These are phyloP conservation scores for Chelon labrosus DNA, from an alignment of 2,797 vertebrate species.

Conservation along the genomic window DNA sequence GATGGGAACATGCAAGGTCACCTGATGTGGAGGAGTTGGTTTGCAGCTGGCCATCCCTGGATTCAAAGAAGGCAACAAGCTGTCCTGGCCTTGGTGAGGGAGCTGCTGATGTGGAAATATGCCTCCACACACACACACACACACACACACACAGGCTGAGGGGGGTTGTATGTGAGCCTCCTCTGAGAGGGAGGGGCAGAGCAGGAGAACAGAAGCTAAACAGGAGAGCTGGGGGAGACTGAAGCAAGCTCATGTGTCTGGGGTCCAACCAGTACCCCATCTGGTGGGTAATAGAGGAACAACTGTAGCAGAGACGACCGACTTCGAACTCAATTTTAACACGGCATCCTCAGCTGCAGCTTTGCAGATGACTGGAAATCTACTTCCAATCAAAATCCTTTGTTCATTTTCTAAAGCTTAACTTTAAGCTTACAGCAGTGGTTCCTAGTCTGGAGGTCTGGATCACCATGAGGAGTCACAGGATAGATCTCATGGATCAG, in stretches of 20 bases:
- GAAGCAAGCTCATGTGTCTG: constrained; percentile 20
- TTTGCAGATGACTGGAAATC: not conserved
- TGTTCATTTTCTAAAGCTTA: constrained; percentile 17
- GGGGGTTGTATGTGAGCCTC: constrained; percentile 25
- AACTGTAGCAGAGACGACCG: constrained; percentile 20
- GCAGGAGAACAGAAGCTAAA: constrained; percentile 29
- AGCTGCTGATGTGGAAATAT: constrained; percentile 54
- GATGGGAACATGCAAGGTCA: constrained; percentile 65
- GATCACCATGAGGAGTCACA: not conserved
- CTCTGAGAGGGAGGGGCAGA: constrained; percentile 41
- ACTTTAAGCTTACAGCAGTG: constrained; percentile 8
- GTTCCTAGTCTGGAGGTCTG: not conserved
- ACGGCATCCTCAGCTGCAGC: not conserved
- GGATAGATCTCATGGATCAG: not conserved
- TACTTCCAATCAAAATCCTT: not conserved
- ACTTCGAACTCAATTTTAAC: constrained; percentile 17
- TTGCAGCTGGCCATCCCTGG: constrained; percentile 27
- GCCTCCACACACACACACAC: constrained; percentile 19
- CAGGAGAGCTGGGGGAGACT: constrained; percentile 18
- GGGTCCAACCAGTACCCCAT: constrained; percentile 65
- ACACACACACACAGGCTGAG: constrained; percentile 15
- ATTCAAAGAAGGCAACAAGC: constrained; percentile 41
- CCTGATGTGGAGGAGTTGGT: constrained; percentile 34
- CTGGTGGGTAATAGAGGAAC: constrained; percentile 70
- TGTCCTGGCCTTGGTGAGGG: constrained; percentile 37